Conservation (phyloP, 2,113 vertebrate species). For the Lethenteron camtschaticum region DNA sequence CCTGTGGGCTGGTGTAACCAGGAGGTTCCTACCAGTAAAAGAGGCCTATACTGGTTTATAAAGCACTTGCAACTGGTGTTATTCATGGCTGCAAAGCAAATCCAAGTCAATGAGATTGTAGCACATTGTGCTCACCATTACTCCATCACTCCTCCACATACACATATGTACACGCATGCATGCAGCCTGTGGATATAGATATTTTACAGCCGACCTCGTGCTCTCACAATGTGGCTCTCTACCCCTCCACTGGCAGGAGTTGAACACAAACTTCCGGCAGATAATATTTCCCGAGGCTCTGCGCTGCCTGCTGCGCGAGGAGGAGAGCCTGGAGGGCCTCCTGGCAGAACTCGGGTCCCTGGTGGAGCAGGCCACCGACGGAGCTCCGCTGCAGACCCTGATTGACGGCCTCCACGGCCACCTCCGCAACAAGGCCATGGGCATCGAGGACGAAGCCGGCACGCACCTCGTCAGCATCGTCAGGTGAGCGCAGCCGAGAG, state of each 20-base stretch:
- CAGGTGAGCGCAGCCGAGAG: slow-evolving; percentile 26
- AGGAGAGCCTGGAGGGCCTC: slow-evolving; percentile 76
- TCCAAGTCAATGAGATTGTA: no score
- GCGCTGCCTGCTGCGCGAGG: slow-evolving; percentile 74
- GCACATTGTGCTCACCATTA: no score
- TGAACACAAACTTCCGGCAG: slow-evolving; percentile 94
- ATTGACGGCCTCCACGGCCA: slow-evolving; percentile 55
- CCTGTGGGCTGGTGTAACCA: no score
- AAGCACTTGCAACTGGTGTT: no score
- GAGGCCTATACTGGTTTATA: no score
- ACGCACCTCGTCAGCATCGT: slow-evolving; percentile 64
- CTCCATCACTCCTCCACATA: neutral
- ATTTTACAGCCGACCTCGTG: neutral
- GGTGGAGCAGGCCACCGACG: slow-evolving; percentile 74
- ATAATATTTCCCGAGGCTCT: slow-evolving; percentile 96
- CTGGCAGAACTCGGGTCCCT: slow-evolving; percentile 59
- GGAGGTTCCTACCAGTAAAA: no score
- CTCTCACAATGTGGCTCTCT: neutral
- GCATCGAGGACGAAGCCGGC: slow-evolving; percentile 53
- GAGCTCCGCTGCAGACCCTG: slow-evolving; percentile 51
- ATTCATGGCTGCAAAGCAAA: no score
- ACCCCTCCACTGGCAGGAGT: slow-evolving; percentile 32
- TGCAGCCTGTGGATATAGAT: neutral
- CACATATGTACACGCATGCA: neutral
- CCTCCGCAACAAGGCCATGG: slow-evolving; percentile 43